These are phyloP conservation scores for Dasyornis broadbenti DNA, from an alignment of 2,113 vertebrate species.

Conservation along the genomic window DNA sequence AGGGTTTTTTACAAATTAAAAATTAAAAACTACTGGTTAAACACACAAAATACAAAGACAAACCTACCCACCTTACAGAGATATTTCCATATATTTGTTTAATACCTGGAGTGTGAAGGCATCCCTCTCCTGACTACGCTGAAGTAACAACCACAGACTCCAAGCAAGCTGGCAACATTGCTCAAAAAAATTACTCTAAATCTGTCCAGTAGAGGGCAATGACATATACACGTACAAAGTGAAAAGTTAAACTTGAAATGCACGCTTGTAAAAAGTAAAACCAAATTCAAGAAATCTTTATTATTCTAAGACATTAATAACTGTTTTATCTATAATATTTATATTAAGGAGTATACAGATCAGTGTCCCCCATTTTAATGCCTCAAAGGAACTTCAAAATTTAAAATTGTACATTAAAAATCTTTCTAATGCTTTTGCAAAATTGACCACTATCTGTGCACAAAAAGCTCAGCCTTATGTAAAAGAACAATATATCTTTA, in stretches of 20 bases:
- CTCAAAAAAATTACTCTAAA: not conserved
- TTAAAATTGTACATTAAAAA: not conserved
- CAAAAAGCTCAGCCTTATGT: not conserved
- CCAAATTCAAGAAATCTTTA: not conserved
- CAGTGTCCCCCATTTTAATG: not conserved
- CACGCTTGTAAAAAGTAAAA: not conserved
- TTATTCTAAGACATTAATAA: not conserved
- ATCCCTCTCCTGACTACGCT: not conserved
- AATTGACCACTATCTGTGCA: not conserved
- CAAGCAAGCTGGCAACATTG: not conserved
- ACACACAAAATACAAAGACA: not conserved
- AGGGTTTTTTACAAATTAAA: not conserved
- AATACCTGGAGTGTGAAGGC: not conserved
- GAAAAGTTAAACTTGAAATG: not conserved
- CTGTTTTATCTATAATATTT: not conserved
- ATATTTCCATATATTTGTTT: not conserved
- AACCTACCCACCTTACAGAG: not conserved
- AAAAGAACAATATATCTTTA: not conserved
- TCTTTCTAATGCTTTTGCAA: not conserved
- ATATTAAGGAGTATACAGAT: not conserved
- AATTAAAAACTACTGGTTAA: not conserved
- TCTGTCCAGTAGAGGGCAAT: slow-evolving; percentile 57
- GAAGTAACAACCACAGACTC: not conserved
- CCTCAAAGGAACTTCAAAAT: not conserved
- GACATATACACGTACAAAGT: not conserved